Base-by-base conservation (phyloP, 2,888 invertebrate species). In the Eupithecia insigniata region DNA sequence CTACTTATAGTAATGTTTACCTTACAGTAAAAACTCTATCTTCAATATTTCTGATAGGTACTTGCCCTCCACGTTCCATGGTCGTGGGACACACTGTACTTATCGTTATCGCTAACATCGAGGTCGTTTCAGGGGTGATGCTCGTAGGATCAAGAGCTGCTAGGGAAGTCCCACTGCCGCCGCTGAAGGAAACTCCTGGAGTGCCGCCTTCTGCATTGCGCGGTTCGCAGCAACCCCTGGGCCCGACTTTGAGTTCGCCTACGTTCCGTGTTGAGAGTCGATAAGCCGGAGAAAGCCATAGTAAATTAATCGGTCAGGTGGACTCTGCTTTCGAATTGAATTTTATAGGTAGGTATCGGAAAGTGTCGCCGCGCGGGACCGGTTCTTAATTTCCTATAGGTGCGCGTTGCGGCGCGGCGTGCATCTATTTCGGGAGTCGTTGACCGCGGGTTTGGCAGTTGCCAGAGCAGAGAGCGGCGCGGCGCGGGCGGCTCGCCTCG, bases 361-460 rank as follows among this genome's bases (percentile, higher is more conserved):
- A 85, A 84, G 89, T 89, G 89, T 87, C 88, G 85, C 86, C 86
- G 82, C 69, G 83, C 69, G 62, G 84, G 92, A 92, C 93, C 92
- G 93, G 93, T 93, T 93, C 90, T 89, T 86, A 84, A 85, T 86
- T 85, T 89, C 2, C 5, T 6, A 5, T 89, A 89, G 91, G 89
- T 89, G 91, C 85, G 85, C 86, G 85, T 85, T 86, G 84, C 86
- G 88, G 85, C 86, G 85, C 86, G 86, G 84, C 86, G 88, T 87
- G 92, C 92, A 87, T 91, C 92, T 92, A 92, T 92, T 93, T 93
- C 91, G 93, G 92, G 92, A 92, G 93, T 93, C 93, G 92, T 89
- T 92, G 93, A 93, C 93, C 93, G 61, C 43, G 43, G 43, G 43
- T n/a, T 43, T 43, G 43, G 43, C 43, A 43, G 43, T 43, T 43